These are phyloP conservation scores for Centrocercus urophasianus DNA, from an alignment of 2,113 vertebrate species.

Conservation along the genomic window DNA sequence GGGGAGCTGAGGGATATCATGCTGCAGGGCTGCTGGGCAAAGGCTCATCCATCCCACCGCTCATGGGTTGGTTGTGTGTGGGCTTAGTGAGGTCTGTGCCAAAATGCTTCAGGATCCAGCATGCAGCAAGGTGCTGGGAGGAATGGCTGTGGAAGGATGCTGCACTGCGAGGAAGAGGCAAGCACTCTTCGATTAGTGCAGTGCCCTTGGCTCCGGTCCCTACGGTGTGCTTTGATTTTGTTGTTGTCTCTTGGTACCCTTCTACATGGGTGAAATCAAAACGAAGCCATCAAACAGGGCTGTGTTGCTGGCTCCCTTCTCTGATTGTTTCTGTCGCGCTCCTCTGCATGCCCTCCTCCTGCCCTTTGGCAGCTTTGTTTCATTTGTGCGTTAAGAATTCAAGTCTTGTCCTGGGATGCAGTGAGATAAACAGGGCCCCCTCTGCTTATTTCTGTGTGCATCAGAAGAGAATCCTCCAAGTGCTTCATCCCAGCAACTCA, in stretches of 20 bases:
- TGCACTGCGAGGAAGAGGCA: neutral
- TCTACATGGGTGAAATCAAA: neutral
- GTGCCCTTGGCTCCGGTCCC: neutral
- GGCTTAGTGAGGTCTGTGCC: neutral
- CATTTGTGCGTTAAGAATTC: rapidly evolving
- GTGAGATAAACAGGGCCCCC: neutral
- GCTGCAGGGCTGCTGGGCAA: neutral
- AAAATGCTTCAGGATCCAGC: rapidly evolving
- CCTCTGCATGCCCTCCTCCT: neutral
- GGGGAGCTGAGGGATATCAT: neutral
- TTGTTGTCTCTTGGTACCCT: neutral
- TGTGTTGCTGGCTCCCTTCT: neutral
- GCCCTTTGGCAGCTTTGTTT: neutral
- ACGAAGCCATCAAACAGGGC: neutral
- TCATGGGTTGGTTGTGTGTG: rapidly evolving
- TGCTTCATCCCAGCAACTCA: neutral
- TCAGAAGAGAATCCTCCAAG: neutral
- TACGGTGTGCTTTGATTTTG: neutral
- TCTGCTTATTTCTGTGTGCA: neutral
- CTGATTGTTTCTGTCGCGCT: neutral
- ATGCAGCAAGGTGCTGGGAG: neutral
- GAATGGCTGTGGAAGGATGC: neutral
- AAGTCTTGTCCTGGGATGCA: neutral
- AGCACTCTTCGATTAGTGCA: neutral
- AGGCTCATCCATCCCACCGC: neutral